Evolutionary conservation across 2,113 vertebrate species (phyloP), one percentile per base, ranked within the genome.

Genomic region (human (Homo sapiens)): DNA sequence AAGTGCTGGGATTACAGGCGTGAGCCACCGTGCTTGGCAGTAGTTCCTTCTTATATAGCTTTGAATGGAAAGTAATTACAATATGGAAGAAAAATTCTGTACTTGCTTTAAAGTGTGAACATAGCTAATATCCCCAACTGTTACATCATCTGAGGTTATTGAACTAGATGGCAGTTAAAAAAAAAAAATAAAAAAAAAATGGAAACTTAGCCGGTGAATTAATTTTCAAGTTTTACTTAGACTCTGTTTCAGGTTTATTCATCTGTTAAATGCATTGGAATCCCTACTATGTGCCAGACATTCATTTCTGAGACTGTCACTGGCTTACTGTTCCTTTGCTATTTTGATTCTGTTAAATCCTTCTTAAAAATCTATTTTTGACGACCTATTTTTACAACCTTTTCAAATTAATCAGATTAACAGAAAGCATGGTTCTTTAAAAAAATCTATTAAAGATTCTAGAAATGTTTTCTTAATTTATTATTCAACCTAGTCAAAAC

Each of bases 321-420:
- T 72, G 30, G 52, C 40, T 85, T 92, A 59, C 38, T 86, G 11
- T 94, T 82, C 55, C 55, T 92, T 85, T 73, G 52, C n/a, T 80
- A 13, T 52, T 59, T 92, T 89, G 40, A 70, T 76, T 80, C 25
- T 96, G 59, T 55, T 95, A 40, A 89, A 18, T 61, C 6, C 8
- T 48, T 89, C 61, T 52, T 7, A 23, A 57, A 86, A 83, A 70
- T 16, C 20, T 35, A 30, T 59, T 70, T 94, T 84, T 70, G 87
- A 94, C 90, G 38, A 6, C 22, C 72, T 79, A 8, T 20, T 96
- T 93, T 95, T 88, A 38, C 27, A 86, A 0, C 32, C 14, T 61
- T 96, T 95, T 84, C 55, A 88, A 11, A 78, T 90, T 94, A 95
- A 81, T 13, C 35, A 91, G 79, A 43, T 92, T 83, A 95, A 86